Evolutionary conservation across 2,888 invertebrate species (phyloP).

Genomic region (Polymixis lichenea): DNA sequence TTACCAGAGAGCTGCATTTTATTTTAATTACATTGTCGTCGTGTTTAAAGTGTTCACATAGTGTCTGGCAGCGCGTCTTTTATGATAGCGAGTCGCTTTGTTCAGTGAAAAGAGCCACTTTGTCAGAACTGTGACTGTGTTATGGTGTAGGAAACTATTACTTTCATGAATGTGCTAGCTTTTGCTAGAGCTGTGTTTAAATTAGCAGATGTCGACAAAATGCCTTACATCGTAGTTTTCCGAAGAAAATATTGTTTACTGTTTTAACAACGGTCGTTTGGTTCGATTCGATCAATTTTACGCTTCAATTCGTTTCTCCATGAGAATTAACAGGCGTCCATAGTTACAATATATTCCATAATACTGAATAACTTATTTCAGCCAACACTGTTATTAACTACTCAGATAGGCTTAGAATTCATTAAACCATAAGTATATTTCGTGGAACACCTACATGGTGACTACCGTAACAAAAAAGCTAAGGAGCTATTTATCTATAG

Average conservation of each 20-base stretch:
- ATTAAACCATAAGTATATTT: not conserved
- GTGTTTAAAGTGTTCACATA: not conserved
- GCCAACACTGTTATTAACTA: not conserved
- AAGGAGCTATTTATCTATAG: not conserved
- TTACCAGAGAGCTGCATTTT: no score
- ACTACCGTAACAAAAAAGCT: no score
- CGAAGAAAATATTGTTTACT: not conserved
- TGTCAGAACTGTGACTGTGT: not conserved
- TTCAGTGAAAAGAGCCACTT: not conserved
- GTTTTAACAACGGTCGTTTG: not conserved
- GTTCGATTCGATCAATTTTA: not conserved
- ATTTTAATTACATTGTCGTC: constrained; percentile 22
- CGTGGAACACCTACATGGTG: not conserved
- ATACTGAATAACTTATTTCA: no score
- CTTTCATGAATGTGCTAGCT: not conserved
- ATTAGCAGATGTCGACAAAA: not conserved
- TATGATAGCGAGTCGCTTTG: not conserved
- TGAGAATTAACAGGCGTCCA: no score
- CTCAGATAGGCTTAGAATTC: not conserved
- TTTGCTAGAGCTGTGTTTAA: not conserved
- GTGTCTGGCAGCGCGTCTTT: not conserved
- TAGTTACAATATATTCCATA: no score
- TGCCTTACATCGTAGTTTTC: not conserved
- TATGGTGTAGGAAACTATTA: not conserved
- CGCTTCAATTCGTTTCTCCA: not conserved